Evolutionary conservation across 2,888 invertebrate species (phyloP).

Genomic region (Andrena hattorfiana): DNA sequence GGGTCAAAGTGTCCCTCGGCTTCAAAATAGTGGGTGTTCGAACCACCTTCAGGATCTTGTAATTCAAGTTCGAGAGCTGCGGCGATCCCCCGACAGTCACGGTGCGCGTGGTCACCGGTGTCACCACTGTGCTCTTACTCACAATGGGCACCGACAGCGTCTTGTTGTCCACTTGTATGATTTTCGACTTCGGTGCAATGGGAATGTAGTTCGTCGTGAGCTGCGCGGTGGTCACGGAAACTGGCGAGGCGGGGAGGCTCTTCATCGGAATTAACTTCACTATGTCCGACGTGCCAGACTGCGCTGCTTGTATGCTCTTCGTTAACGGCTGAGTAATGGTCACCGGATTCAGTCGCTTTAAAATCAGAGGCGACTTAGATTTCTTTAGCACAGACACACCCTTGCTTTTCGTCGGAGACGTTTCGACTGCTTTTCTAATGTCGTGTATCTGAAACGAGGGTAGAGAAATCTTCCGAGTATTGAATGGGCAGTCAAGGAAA

Average conservation of each 20-base stretch:
- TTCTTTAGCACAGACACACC: constrained; percentile 79
- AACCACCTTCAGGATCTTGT: constrained; percentile 78
- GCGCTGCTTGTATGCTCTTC: constrained; percentile 24
- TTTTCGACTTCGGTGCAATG: constrained; percentile 49
- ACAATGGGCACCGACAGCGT: constrained; percentile 39
- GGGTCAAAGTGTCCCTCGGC: constrained; percentile 36
- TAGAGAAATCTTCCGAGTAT: no score
- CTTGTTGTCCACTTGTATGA: constrained; percentile 45
- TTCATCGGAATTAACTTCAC: constrained; percentile 80
- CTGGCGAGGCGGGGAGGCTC: constrained; percentile 32
- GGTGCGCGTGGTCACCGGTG: constrained; percentile 33
- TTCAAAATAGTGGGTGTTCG: constrained; percentile 51
- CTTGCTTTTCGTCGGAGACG: constrained; percentile 71
- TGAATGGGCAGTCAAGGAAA: no score
- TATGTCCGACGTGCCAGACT: constrained; percentile 55
- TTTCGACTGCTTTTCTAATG: constrained; percentile 78
- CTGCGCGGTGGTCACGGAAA: constrained; percentile 10
- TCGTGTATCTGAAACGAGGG: constrained; percentile 72
- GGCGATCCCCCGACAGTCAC: constrained; percentile 29
- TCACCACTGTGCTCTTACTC: constrained; percentile 25
- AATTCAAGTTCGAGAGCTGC: constrained; percentile 59
- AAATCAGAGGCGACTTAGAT: constrained; percentile 69
- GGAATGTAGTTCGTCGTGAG: constrained; percentile 52
- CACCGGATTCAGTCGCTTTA: constrained; percentile 72
- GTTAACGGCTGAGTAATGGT: constrained; percentile 15